Percentiles rank a stretch among this genome's conserved stretches.
phyloP scores from a whole-genome alignment of 2,113 vertebrate genomes.

The Sylvia atricapilla region DNA sequence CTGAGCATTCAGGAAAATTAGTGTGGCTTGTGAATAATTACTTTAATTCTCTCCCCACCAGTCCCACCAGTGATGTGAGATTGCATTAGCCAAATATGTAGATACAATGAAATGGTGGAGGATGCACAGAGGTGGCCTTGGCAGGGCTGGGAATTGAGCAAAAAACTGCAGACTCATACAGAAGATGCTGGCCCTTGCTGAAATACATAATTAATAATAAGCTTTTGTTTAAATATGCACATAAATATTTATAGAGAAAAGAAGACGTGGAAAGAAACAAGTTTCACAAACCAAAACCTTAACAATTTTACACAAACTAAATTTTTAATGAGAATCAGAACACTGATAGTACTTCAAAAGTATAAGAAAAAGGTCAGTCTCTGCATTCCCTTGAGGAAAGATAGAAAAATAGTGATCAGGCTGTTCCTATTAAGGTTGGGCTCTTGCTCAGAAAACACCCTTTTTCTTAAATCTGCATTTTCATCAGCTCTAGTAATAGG shows the following conservation, averaged over 20 bases:
- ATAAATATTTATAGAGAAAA: constrained; percentile 5
- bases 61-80: neutral
- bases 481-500: neutral
- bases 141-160: neutral
- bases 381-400: neutral
- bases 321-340: constrained; percentile 27
- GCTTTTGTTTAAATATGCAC: neutral
- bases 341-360: neutral
- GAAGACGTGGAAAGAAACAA: neutral
- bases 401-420: neutral
- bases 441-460: neutral
- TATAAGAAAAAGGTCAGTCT: neutral
- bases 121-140: neutral
- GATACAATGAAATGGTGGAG: neutral
- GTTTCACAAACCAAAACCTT: neutral
- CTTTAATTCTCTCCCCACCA: neutral
- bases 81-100: neutral
- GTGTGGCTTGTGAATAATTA: accelerated
- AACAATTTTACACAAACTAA: constrained; percentile 6
- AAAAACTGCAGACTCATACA: neutral
- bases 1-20: neutral
- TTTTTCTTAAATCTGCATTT: neutral
- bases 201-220: neutral
- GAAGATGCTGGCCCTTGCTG: neutral
- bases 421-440: neutral